Evolutionary conservation across 2,113 vertebrate species (phyloP).

Genomic region (zebrafish (Danio rerio)): DNA sequence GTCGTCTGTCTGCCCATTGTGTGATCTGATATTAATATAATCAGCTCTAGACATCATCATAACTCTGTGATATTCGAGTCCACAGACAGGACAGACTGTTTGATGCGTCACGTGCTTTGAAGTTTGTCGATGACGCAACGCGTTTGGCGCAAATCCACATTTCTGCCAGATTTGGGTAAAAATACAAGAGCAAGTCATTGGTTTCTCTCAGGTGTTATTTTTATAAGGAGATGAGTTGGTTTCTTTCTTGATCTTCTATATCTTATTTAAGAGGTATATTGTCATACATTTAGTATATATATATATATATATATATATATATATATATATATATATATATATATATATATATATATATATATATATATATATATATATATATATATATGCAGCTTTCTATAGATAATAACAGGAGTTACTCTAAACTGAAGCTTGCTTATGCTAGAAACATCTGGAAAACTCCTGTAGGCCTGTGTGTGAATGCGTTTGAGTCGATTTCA

Average conservation of each 20-base stretch:
- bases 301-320: no score
- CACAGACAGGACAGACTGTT: neutral
- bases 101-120: neutral
- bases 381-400: neutral
- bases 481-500: no score
- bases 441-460: neutral
- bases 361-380: no score
- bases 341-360: no score
- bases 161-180: neutral
- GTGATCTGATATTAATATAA: neutral
- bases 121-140: neutral
- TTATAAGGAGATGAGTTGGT: neutral
- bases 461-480: neutral
- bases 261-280: no score
- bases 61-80: neutral
- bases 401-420: neutral
- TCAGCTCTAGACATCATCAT: neutral
- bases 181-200: neutral
- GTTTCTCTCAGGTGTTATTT: no score
- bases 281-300: neutral
- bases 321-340: no score
- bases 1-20: neutral
- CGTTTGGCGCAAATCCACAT: neutral
- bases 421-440: neutral
- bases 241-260: neutral